Percentiles rank a stretch among this genome's conserved stretches.
Evolutionary conservation across 92 coral and sea anemone genomes (phyloP).

Genomic region (Diadumene lineata): DNA sequence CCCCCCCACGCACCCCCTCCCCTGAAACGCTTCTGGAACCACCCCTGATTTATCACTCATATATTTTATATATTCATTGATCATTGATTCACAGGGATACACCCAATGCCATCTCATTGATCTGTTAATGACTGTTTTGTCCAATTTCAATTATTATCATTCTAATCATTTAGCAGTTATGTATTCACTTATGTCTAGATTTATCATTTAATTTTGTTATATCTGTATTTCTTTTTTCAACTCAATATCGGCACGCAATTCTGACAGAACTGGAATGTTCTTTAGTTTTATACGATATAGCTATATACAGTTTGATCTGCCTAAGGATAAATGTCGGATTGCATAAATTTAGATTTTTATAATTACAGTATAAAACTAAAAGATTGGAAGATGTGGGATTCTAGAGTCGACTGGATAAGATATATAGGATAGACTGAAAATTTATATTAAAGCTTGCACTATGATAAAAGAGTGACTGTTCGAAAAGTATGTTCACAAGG

Average conservation of each 20-base stretch:
- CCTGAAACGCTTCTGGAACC: no score
- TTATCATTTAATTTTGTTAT: not conserved
- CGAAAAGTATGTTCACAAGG: no score
- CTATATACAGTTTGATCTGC: not conserved
- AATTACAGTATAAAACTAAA: not conserved
- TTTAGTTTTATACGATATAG: not conserved
- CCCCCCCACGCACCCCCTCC: no score
- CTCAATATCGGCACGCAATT: not conserved
- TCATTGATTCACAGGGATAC: no score
- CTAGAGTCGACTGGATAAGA: not conserved
- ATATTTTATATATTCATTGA: no score
- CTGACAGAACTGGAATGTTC: not conserved
- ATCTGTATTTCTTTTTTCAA: not conserved
- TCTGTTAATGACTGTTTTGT: no score
- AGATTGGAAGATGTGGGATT: not conserved
- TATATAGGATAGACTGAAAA: no score
- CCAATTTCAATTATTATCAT: no score
- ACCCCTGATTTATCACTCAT: no score
- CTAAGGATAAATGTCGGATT: constrained; percentile 4
- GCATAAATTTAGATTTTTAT: not conserved
- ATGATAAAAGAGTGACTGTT: no score
- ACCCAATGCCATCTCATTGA: no score
- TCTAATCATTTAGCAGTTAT: not conserved
- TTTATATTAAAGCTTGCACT: no score
- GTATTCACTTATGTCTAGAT: not conserved